Evolutionary conservation across 2,888 invertebrate species (phyloP), one percentile per base, ranked within the genome.

Genomic region (Eupithecia subumbrata): DNA sequence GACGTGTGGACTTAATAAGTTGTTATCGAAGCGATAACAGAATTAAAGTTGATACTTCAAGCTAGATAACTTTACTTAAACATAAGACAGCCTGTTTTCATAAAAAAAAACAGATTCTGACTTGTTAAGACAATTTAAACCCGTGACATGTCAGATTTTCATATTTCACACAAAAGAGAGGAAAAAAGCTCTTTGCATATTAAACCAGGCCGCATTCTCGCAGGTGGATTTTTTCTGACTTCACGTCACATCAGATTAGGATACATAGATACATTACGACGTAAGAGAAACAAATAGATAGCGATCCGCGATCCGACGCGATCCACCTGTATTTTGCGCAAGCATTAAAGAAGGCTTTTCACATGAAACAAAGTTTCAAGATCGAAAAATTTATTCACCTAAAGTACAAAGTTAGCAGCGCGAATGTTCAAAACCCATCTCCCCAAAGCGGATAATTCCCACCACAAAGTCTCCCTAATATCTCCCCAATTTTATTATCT

Each of bases 401-500:
- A 64, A 34, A 64, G 25, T 34, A 34, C 34, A 64, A 34, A 64
- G 18, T 64, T 64, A 16, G 18, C 5, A 34, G 64, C 34, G 8
- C 18, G 63, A n/a, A 12, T 56, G 52, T 25, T 60, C 56, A 9
- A 56, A 12, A 16, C 30, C 30, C 16, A 16, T 14, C 63, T 67
- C 9, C 12, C n/a, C 40, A 7, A 22, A 43, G 43, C n/a, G 14
- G 43, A 68, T 40, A 67, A 67, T 43, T 45, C 48, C 22, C 37
- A 34, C 43, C 34, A 14, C 25, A 30, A 52, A 64, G 66, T 75
- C 22, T 45, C 22, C 45, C 37, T 40, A 71, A 37, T 45, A 64
- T 48, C 45, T 34, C 30, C 40, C 56, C 48, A 52, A 70, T 40
- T 76, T 76, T 76, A 76, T 76, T 73, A 69, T 74, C 76, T 71